Conservation (phyloP, 2,888 invertebrate genomes). For the Hydroisotoma schaefferi region DNA sequence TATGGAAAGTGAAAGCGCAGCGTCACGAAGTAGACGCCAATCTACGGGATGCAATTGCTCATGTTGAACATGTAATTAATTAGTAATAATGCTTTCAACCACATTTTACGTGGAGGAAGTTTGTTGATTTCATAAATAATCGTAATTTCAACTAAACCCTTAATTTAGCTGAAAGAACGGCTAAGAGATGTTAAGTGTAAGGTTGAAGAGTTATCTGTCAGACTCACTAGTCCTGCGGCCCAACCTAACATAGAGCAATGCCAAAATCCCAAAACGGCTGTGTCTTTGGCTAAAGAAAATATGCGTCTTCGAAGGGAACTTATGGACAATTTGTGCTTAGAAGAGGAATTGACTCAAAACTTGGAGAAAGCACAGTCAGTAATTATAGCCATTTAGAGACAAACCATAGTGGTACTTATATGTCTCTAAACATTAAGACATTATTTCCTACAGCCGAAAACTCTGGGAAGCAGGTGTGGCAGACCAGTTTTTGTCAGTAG, state of each 20-base stretch:
- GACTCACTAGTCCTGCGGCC: background rate
- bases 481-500: conserved; percentile 11
- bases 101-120: background rate
- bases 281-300: conserved; percentile 1
- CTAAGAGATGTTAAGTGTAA: conserved; percentile 16
- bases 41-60: conserved; percentile 15
- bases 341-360: conserved; percentile 23
- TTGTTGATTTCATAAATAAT: background rate
- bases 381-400: background rate
- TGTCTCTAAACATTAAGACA: no score
- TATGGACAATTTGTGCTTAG: conserved; percentile 20
- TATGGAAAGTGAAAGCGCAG: background rate
- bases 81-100: background rate
- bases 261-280: background rate
- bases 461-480: conserved; percentile 16
- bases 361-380: conserved; percentile 29
- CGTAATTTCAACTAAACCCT: background rate
- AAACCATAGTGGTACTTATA: no score
- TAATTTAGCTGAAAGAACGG: conserved; percentile 19
- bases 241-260: conserved; percentile 2
- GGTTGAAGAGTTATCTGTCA: conserved; percentile 15
- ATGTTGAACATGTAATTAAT: conserved; percentile 20
- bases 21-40: conserved; percentile 1
- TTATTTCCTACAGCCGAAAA: conserved; percentile 9
- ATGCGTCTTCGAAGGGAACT: conserved; percentile 19